Percentiles rank a stretch among this genome's conserved stretches.
Evolutionary conservation across 2,797 vertebrate species (phyloP).

Genomic region (Todus mexicanus): DNA sequence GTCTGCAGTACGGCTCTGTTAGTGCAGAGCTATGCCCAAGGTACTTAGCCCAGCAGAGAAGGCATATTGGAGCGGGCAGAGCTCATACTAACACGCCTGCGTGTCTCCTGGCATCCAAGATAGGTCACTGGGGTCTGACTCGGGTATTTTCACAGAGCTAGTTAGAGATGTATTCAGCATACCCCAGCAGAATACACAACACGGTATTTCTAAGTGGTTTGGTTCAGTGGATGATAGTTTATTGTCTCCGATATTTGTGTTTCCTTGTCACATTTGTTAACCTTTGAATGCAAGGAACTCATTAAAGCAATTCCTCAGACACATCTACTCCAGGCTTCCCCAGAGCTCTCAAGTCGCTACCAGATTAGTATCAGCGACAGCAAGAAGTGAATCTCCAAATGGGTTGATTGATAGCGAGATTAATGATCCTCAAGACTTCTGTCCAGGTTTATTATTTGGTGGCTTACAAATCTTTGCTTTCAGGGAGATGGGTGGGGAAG

Average conservation of each 20-base stretch:
- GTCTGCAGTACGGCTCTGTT: not conserved
- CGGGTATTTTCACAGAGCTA: not conserved
- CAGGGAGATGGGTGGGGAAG: constrained; percentile 21
- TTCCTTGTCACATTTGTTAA: constrained; percentile 56
- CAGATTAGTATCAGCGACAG: constrained; percentile 21
- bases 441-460: constrained; percentile 56
- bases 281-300: constrained; percentile 50
- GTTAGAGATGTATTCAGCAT: not conserved
- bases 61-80: not conserved
- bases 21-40: not conserved
- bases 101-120: not conserved
- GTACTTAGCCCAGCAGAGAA: not conserved
- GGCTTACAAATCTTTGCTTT: constrained; percentile 46
- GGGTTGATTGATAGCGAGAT: constrained; percentile 53
- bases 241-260: constrained; percentile 28
- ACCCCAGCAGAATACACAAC: not conserved
- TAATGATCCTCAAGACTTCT: constrained; percentile 63
- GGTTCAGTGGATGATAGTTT: not conserved
- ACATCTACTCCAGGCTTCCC: not conserved
- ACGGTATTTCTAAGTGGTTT: not conserved
- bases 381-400: constrained; percentile 30
- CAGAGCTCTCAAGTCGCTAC: constrained; percentile 11
- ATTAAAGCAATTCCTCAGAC: constrained; percentile 51
- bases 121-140: not conserved
- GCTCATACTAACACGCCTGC: not conserved